A percentile compares a stretch with the other conserved stretches of the same genome.
Conservation (phyloP, 2,888 invertebrate species). For the Aspidapion aeneum region DNA sequence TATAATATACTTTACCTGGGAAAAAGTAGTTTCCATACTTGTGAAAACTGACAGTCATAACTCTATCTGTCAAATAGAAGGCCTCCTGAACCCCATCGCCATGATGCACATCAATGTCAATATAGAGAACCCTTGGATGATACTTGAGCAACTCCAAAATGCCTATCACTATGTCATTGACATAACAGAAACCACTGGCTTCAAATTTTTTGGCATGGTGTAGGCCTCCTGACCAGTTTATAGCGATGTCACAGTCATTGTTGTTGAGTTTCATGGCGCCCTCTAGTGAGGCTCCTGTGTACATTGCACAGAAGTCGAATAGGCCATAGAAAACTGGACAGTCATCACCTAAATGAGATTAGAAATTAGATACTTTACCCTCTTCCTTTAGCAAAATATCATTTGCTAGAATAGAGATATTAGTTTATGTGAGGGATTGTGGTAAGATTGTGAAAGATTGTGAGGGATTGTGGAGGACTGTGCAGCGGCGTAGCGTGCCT, state of each 20-base stretch:
- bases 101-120: conserved; percentile 99
- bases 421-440: too few species aligned
- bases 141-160: conserved; percentile 93
- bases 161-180: conserved; percentile 98
- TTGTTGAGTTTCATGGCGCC: conserved; percentile 96
- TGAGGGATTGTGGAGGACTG: too few species aligned
- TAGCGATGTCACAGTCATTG: conserved; percentile 93
- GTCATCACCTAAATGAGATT: too few species aligned
- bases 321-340: conserved; percentile 95
- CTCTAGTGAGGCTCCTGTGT: conserved; percentile 96
- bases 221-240: conserved; percentile 98
- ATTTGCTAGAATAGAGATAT: too few species aligned
- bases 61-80: conserved; percentile 94
- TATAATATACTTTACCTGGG: too few species aligned
- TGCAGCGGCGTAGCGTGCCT: too few species aligned
- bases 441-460: too few species aligned
- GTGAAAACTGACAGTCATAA: conserved; percentile 99
- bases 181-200: conserved; percentile 98
- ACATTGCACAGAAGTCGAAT: conserved; percentile 98
- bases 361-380: too few species aligned
- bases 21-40: conserved; percentile 98
- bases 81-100: conserved; percentile 97
- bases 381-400: too few species aligned
- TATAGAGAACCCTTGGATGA: conserved; percentile 91
- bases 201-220: conserved; percentile 99